Conservation (phyloP, 2,113 vertebrate species). For the Engystomops pustulosus region DNA sequence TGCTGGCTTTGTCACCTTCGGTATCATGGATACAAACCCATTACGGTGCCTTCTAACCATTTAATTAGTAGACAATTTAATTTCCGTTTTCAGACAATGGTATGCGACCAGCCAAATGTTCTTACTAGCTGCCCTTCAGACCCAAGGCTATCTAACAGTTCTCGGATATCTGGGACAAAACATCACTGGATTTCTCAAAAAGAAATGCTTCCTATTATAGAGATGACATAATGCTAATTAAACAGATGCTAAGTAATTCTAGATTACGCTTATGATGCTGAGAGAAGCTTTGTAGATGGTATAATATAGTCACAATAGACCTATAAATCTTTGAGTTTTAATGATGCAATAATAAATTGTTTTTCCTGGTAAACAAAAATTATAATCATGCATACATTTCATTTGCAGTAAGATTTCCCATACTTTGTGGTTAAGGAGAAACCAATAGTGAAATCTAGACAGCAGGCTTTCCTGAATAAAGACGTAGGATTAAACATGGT, state of each 20-base stretch:
- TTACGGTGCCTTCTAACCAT: background rate
- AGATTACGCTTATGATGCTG: too few species aligned
- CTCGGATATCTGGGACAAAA: background rate
- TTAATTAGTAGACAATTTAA: slow-evolving; percentile 19
- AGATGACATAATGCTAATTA: slow-evolving; percentile 2
- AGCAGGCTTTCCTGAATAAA: slow-evolving; percentile 23
- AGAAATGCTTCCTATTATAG: background rate
- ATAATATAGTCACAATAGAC: background rate
- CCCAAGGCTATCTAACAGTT: background rate
- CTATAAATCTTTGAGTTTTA: background rate
- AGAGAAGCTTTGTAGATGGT: too few species aligned
- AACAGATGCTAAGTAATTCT: background rate
- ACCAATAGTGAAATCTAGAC: slow-evolving; percentile 9
- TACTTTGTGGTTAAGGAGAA: background rate
- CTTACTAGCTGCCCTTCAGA: background rate
- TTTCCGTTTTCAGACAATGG: background rate
- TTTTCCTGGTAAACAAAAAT: background rate
- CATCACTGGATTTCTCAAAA: background rate
- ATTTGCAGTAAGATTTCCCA: background rate
- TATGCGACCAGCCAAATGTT: background rate
- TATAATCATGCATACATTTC: background rate
- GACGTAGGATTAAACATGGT: slow-evolving; percentile 19
- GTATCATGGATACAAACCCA: background rate
- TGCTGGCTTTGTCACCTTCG: background rate
- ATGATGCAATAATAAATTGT: background rate